These are phyloP conservation scores for Nephotettix cincticeps DNA, from an alignment of 1,140 invertebrate species.

Conservation along the genomic window DNA sequence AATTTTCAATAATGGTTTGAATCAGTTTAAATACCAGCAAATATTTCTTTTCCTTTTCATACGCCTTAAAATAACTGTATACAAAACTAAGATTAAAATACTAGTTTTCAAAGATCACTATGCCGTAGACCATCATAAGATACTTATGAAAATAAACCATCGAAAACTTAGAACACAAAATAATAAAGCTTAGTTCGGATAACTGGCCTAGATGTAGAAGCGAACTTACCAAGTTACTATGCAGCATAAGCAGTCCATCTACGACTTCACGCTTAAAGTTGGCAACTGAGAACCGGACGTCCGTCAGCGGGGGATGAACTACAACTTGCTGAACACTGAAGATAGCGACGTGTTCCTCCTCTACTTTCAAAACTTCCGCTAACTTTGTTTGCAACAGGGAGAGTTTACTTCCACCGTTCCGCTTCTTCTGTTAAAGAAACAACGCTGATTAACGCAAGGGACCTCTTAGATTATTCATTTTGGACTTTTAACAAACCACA, in stretches of 20 bases:
- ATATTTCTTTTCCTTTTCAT: too few species aligned
- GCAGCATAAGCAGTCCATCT: slow-evolving; percentile 90
- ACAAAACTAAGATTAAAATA: too few species aligned
- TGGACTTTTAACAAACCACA: not conserved
- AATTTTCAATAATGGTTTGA: too few species aligned
- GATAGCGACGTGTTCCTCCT: slow-evolving; percentile 88
- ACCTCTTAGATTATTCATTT: not conserved
- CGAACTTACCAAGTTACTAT: slow-evolving; percentile 66
- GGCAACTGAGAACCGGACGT: slow-evolving; percentile 92
- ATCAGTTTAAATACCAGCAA: too few species aligned
- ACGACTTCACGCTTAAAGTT: slow-evolving; percentile 92
- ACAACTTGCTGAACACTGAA: slow-evolving; percentile 89
- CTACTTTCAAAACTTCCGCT: slow-evolving; percentile 77
- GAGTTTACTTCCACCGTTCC: slow-evolving; percentile 79
- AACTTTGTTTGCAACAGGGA: slow-evolving; percentile 87
- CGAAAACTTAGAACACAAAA: not conserved
- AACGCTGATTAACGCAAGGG: slow-evolving; percentile 41
- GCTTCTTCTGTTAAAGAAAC: slow-evolving; percentile 58
- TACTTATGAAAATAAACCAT: not conserved
- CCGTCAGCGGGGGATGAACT: slow-evolving; percentile 84
- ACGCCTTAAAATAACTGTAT: too few species aligned
- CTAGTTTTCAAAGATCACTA: too few species aligned
- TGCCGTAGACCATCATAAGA: too few species aligned
- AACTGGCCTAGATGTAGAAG: too few species aligned
- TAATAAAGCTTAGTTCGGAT: not conserved